Base-by-base conservation (phyloP, 2,113 vertebrate species). In the Zosterops japonicus region DNA sequence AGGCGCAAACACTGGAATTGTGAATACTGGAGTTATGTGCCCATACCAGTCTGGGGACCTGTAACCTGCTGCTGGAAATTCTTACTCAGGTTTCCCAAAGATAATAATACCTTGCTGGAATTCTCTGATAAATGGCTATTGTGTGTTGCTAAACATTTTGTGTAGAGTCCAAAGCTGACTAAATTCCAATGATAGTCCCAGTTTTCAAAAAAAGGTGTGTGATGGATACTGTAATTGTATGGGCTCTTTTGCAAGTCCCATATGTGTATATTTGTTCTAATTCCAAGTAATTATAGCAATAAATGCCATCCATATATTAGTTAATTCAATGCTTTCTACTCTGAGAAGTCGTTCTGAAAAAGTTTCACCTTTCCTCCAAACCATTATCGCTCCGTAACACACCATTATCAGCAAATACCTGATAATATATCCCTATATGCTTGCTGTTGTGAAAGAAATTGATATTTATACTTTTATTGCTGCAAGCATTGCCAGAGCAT, bases 371-470 rank as follows among this genome's bases (percentile, higher is more conserved):
- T 95, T 97, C 35, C 63, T 93, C 89, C 71, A 10, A 60, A 60
- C 36, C 28, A 18, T 89, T 94, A 88, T 94, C 4, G 0, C 53
- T 91, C 53, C 16, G 9, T 57, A 88, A 81, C 72, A 67, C 36
- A 69, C 78, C 33, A 41, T 46, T 90, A 85, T 95, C 94, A 95
- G 68, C 60, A 93, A 90, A 84, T 47, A 63, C 76, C 52, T 89
- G 94, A 94, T 96, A 95, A 77, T 47, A 13, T 83, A 91, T 35
- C 64, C 79, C 71, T 86, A 35, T 81, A 59, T 68, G 25, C 46
- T 74, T 92, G 28, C 56, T 89, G 20, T 61, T 70, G 35, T 52
- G 61, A 79, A 85, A 64, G 31, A 88, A 90, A 75, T 87, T n/a
- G 60, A 10, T 78, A 59, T 92, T 90, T 95, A 55, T 89, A 41